Evolutionary conservation across 2,113 vertebrate species (phyloP).

Genomic region (Hylia prasina): DNA sequence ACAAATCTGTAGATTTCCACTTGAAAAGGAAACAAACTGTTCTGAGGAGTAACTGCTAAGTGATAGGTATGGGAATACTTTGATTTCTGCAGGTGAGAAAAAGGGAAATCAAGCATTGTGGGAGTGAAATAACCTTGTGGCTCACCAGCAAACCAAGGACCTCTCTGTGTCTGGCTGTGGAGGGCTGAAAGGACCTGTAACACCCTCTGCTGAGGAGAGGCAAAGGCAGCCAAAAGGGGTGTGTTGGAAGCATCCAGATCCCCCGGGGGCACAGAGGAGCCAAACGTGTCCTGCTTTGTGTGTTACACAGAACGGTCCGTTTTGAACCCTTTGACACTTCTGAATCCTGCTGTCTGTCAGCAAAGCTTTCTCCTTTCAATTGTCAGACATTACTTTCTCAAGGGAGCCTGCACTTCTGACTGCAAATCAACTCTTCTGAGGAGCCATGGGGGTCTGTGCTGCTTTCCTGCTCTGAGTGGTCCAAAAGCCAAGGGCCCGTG

Average conservation of each 20-base stretch:
- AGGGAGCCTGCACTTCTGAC: neutral
- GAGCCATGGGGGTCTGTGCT: neutral
- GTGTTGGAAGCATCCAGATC: neutral
- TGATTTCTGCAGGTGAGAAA: slow-evolving; percentile 6
- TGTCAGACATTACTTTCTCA: neutral
- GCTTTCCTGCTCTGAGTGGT: neutral
- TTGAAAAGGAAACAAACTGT: slow-evolving; percentile 26
- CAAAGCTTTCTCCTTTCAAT: neutral
- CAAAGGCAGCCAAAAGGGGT: neutral
- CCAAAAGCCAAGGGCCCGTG: neutral
- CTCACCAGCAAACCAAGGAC: neutral
- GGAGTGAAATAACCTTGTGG: neutral
- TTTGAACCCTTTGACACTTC: neutral
- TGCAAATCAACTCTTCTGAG: neutral
- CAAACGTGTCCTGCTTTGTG: neutral
- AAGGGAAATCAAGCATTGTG: neutral
- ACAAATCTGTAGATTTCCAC: slow-evolving; percentile 8
- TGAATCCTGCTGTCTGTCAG: neutral
- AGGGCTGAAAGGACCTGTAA: fast-evolving
- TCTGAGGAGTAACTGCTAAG: neutral
- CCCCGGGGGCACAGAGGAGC: neutral
- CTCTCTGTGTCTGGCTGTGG: neutral
- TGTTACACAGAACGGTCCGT: neutral
- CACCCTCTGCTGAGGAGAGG: neutral
- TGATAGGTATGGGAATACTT: neutral